These are phyloP conservation scores for Macaria liturata DNA, from an alignment of 2,888 invertebrate genomes.

Conservation along the genomic window DNA sequence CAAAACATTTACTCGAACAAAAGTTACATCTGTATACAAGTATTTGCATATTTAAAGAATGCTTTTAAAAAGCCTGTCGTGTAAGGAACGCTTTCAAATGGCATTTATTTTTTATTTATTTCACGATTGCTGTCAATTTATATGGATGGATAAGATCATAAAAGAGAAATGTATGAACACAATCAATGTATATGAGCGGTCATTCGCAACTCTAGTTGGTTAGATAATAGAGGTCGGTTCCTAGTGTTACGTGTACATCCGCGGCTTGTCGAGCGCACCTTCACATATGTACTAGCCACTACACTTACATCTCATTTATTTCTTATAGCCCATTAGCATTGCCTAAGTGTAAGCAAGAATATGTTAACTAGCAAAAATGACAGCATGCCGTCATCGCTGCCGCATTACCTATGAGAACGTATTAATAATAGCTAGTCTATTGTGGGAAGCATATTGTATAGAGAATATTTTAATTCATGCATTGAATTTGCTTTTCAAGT, in stretches of 20 bases:
- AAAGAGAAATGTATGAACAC: neutral
- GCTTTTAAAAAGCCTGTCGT: too few species aligned
- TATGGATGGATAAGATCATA: too few species aligned
- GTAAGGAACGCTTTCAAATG: too few species aligned
- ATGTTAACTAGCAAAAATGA: constrained; percentile 38
- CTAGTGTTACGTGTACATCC: constrained; percentile 61
- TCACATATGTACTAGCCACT: constrained; percentile 36
- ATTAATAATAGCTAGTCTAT: neutral
- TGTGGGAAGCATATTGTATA: constrained; percentile 20
- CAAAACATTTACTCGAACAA: too few species aligned
- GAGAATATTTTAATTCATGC: too few species aligned
- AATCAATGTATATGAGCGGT: neutral
- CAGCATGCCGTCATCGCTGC: constrained; percentile 11
- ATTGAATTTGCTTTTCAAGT: constrained; percentile 5
- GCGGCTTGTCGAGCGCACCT: constrained; percentile 40
- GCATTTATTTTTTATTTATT: too few species aligned
- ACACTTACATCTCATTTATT: constrained; percentile 47
- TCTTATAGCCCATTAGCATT: constrained; percentile 43
- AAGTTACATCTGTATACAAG: too few species aligned
- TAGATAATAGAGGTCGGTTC: constrained; percentile 67
- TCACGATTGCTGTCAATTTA: too few species aligned
- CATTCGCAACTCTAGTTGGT: constrained; percentile 39
- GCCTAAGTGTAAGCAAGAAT: constrained; percentile 43
- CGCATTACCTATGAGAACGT: neutral
- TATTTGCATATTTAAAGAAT: too few species aligned